A percentile compares a stretch with the other conserved stretches of the same genome.
Evolutionary conservation across 2,888 invertebrate species (phyloP).

Genomic region (Myathropa florea): DNA sequence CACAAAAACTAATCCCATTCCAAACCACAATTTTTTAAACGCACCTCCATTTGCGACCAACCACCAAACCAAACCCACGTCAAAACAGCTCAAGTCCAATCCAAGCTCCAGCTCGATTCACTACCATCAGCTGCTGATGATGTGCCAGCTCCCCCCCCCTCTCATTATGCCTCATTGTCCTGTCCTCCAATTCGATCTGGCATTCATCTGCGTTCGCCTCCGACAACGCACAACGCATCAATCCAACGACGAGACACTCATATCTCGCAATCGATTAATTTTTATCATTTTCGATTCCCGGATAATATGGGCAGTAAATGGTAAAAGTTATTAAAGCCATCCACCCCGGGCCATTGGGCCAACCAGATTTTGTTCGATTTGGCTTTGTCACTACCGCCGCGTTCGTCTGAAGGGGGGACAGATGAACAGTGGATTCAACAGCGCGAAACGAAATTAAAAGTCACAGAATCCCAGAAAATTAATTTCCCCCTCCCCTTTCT

Average conservation of each 20-base stretch:
- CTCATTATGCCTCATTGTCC: conserved; percentile 4
- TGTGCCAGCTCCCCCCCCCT: neutral
- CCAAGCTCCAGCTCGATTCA: neutral
- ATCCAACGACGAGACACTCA: conserved; percentile 44
- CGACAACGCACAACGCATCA: neutral
- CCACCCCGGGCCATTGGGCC: conserved; percentile 33
- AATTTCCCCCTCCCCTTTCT: conserved; percentile 30
- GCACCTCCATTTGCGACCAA: too few species aligned
- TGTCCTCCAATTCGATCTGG: conserved; percentile 14
- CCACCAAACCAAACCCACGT: too few species aligned
- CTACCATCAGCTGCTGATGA: neutral
- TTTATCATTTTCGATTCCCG: conserved; percentile 55
- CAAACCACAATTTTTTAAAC: too few species aligned
- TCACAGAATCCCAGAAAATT: conserved; percentile 63
- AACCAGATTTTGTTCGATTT: conserved; percentile 58
- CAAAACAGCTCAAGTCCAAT: too few species aligned
- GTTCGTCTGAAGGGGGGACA: neutral
- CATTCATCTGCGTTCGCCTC: conserved; percentile 4
- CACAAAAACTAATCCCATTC: too few species aligned
- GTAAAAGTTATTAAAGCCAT: conserved; percentile 49
- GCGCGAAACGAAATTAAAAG: conserved; percentile 67
- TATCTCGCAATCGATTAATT: conserved; percentile 67
- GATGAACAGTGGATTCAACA: conserved; percentile 46
- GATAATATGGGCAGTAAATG: conserved; percentile 44
- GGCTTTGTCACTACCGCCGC: neutral